Evolutionary conservation across 2,113 vertebrate species (phyloP).

Genomic region (Callipepla squamata): DNA sequence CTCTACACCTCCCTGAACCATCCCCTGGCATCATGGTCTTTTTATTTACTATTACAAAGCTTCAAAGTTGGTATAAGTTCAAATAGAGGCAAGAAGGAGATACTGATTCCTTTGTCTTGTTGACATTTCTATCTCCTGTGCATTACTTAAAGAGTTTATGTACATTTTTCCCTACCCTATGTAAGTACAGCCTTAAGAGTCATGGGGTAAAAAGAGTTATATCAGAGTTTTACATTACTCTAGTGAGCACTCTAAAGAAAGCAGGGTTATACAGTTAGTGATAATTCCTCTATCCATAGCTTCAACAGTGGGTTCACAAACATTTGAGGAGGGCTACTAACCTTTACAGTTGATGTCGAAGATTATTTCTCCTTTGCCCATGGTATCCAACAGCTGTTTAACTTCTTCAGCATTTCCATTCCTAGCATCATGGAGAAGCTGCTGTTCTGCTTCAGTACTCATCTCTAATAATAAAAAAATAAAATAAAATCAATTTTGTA

Average conservation of each 20-base stretch:
- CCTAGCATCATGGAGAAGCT: constrained; percentile 89
- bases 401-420: constrained; percentile 90
- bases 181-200: neutral
- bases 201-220: neutral
- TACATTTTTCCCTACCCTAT: neutral
- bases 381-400: constrained; percentile 80
- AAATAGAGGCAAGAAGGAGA: neutral
- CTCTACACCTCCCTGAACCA: neutral
- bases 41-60: neutral
- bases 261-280: neutral
- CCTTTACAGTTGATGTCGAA: constrained; percentile 97
- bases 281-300: neutral
- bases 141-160: neutral
- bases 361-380: constrained; percentile 75
- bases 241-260: neutral
- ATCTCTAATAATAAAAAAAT: constrained; percentile 63
- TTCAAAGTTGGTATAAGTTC: neutral
- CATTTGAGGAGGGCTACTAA: constrained; percentile 53
- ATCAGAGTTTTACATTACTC: neutral
- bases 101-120: neutral
- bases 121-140: neutral
- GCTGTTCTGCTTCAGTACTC: constrained; percentile 86
- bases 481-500: neutral
- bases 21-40: neutral
- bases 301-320: neutral